Evolutionary conservation across 2,113 vertebrate genomes (phyloP).

Genomic region (Oncorhynchus keta): DNA sequence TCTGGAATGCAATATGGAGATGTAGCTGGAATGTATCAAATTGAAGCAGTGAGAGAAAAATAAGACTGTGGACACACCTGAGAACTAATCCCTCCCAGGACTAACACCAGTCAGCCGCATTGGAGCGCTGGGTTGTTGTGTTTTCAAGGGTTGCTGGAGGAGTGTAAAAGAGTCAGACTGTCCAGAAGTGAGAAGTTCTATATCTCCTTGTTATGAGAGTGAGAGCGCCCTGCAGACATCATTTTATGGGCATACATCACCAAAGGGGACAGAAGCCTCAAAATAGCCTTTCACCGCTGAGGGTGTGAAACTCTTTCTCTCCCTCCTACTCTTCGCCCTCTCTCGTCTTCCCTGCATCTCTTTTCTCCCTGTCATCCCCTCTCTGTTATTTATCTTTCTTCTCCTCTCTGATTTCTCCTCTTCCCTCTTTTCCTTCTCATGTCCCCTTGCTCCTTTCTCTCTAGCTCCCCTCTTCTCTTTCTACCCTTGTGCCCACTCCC

Average conservation of each 20-base stretch:
- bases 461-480: not conserved
- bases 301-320: not conserved
- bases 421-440: not conserved
- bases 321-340: not conserved
- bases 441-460: not conserved
- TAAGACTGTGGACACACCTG: no score
- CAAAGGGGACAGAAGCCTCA: not conserved
- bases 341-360: not conserved
- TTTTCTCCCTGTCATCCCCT: not conserved
- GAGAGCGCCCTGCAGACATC: not conserved
- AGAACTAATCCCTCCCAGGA: no score
- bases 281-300: not conserved
- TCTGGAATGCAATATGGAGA: no score
- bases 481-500: not conserved
- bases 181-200: conserved; percentile 33
- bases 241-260: not conserved
- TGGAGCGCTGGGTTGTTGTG: no score
- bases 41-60: no score
- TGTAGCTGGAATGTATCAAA: no score
- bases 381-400: not conserved
- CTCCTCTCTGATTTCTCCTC: not conserved
- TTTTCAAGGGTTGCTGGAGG: no score
- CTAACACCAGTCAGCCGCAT: no score
- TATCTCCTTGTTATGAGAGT: not conserved
- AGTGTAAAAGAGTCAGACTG: not conserved